Evolutionary conservation across 2,888 invertebrate species (phyloP), one percentile per base, ranked within the genome.

Genomic region (Lasiommata megera): DNA sequence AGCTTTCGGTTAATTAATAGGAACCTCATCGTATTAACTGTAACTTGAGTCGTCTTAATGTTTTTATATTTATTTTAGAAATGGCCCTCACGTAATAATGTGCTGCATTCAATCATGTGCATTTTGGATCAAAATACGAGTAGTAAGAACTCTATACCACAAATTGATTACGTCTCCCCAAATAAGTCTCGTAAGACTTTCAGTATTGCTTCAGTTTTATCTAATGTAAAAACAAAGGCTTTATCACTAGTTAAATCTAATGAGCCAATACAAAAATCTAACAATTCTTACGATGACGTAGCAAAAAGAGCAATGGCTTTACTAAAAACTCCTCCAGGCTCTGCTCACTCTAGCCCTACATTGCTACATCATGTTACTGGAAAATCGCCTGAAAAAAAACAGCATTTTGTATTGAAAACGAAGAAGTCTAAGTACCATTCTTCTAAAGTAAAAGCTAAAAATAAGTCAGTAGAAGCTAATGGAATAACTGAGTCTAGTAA

Each of bases 151-250:
- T 62, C 64, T 29, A 64, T 64, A 18, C 66, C 66, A 31, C 69
- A 74, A 40, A 69, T 77, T 52, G 70, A 77, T 58, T 82, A 86
- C 61, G 74, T 73, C 54, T 83, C 86, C 11, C 78, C 88, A 5
- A 78, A 67, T 51, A 85, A 79, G 69, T 62, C 66, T 36, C 64
- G 69, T 40, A 67, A 60, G 47, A 43, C 78, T 28, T 82, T 83
- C 54, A 85, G 79, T 57, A 63, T 92, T 11, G 82, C 88, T 16
- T 89, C 90, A 58, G 80, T 92, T 14, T 77, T 92, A 64, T 91
- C 87, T 1, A 92, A 90, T 60, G 91, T 92, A 0, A 93, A 92
- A 75, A 86, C 81, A 52, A 92, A 89, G 70, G 89, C 92, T 14
- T 72, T 91, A 58, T 92, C 91, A 54, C 77, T 92, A 11, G 86